These are phyloP conservation scores for Hololepta plana DNA, from an alignment of 2,888 invertebrate genomes.

Conservation along the genomic window DNA sequence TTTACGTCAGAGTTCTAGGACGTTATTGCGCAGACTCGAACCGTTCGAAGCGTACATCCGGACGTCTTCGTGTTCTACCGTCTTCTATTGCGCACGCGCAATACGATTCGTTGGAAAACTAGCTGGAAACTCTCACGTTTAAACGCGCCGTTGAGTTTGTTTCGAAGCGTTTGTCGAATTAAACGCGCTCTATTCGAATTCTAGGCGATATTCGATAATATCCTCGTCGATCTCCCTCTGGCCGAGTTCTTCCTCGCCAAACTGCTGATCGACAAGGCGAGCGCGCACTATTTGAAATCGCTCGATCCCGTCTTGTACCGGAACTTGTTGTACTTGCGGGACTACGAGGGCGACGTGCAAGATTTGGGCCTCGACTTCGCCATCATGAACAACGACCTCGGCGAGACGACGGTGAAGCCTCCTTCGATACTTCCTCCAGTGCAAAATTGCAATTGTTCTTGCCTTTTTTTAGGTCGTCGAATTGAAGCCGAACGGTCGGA, in stretches of 20 bases:
- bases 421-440: too few species aligned
- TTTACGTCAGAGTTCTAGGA: too few species aligned
- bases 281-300: constrained; percentile 81
- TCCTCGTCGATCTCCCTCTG: constrained; percentile 84
- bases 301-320: constrained; percentile 84
- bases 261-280: constrained; percentile 57
- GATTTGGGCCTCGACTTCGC: constrained; percentile 89
- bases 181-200: constrained; percentile 2
- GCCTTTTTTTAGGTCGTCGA: constrained; percentile 54
- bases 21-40: too few species aligned
- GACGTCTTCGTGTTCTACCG: too few species aligned
- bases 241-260: constrained; percentile 92
- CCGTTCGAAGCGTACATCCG: too few species aligned
- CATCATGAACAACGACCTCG: constrained; percentile 73
- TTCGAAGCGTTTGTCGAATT: too few species aligned
- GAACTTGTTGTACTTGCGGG: constrained; percentile 74
- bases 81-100: too few species aligned
- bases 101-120: too few species aligned
- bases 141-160: too few species aligned
- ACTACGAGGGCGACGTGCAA: constrained; percentile 68
- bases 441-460: too few species aligned
- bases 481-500: constrained; percentile 75
- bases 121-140: too few species aligned
- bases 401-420: constrained; percentile 74
- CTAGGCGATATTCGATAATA: constrained; percentile 84